Conservation (phyloP, 2,113 vertebrate genomes). For the Brienomyrus brachyistius region DNA sequence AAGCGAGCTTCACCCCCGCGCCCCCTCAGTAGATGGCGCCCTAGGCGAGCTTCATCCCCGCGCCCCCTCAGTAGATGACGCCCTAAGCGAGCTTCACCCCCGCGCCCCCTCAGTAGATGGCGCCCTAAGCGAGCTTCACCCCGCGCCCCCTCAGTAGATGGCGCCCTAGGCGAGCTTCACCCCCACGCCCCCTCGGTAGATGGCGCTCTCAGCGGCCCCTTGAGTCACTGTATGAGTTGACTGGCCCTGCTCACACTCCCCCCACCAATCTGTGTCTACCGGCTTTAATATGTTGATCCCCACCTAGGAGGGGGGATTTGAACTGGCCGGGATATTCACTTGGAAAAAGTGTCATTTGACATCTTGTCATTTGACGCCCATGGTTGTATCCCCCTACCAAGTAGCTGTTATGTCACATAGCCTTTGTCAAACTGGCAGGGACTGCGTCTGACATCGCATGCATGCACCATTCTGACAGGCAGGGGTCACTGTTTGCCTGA, state of each 20-base stretch:
- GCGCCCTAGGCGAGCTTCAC: too few relatives aligned
- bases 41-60: background rate
- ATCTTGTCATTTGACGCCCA: background rate
- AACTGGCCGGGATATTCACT: background rate
- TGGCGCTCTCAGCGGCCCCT: background rate
- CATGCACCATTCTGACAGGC: background rate
- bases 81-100: too few relatives aligned
- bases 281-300: background rate
- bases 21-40: too few relatives aligned
- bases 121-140: background rate
- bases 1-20: too few relatives aligned
- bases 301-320: background rate
- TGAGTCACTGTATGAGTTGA: background rate
- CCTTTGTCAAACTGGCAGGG: background rate
- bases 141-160: background rate
- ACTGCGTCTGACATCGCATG: background rate
- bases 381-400: background rate
- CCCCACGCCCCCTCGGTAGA: too few relatives aligned
- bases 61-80: too few relatives aligned
- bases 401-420: background rate
- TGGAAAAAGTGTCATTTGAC: background rate
- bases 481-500: background rate
- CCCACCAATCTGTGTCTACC: background rate
- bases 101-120: background rate
- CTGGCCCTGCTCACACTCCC: background rate